Base-by-base conservation (phyloP, 1,140 invertebrate species). In the Ctenoplectra terminalis region DNA sequence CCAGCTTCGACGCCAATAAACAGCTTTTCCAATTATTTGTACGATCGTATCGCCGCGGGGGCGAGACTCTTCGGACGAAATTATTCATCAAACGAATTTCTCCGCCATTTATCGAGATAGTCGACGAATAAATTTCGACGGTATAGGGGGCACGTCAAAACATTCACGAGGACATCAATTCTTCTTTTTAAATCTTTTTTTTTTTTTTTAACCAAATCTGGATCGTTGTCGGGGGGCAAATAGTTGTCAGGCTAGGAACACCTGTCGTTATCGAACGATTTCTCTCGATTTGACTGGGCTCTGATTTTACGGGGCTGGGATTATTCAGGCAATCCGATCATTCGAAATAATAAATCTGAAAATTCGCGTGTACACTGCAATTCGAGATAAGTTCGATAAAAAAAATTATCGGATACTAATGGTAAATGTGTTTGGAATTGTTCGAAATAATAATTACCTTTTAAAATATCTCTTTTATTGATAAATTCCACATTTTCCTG, bases 201-300 rank as follows among this genome's bases (percentile, higher is more conserved):
- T 58, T 6, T 26, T 23, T 54, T 40, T 71, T 40, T 29, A 23
- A 23, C 34, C 37, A 11, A 63, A 63, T n/a, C 23, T 63, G 60
- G 60, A 63, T 63, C 34, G 60, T 63, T 63, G 60, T 37, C 31
- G 23, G 23, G 23, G 23, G 34, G 60, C 60, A 34, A 31, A 73
- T 73, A 60, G 40, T 60, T 73, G 71, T 73, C 71, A 73, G 54
- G 26, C 61, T 40, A 26, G 26, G 52, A 56, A 73, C 54, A n/a
- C n/a, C 71, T 73, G 54, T 73, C 71, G 71, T 58, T 40, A n/a
- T 60, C 54, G 40, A 23, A 43, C 71, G 37, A 73, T 73, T 60
- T 60, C 56, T 60, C 54, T 73, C 71, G n/a, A 43, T 64, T 40
- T n/a, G 23, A 15, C n/a, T 23, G 34, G 60, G 4, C 31, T 37